Base-by-base conservation (phyloP, 1,140 invertebrate genomes). In the Diploscapter pachys region DNA sequence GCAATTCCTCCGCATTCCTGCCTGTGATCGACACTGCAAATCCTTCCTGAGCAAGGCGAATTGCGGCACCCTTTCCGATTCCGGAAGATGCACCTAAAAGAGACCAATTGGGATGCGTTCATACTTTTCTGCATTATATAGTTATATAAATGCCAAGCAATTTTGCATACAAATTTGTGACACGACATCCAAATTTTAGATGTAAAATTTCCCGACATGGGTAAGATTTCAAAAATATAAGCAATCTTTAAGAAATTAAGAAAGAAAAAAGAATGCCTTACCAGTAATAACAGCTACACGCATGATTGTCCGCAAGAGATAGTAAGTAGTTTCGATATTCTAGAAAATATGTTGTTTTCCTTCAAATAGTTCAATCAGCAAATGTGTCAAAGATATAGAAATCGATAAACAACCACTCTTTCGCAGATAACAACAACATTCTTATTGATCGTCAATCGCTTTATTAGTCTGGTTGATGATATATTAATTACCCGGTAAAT, bases 61-160 rank as follows among this genome's bases (percentile, higher is more conserved):
- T 74, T 2, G 93, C 92, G 31, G 92, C 91, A 11, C 90, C 91
- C 61, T 90, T 90, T 71, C 92, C 93, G 78, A 95, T 94, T 2
- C 93, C 93, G 54, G 92, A 93, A 85, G 92, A 92, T 2, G 93
- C 92, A 68, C 93, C 93, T 89, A 52, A 11, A 78, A 77, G 13
- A 13, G 66, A 31, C 31, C 31, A 31, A 31, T 66, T 6, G 8
- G 50, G 66, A 49, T 31, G 31, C 31, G 31, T 31, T 31, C 31
- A 31, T n/a, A n/a, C 31, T 31, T 31, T 31, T 31, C 66, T 51
- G 53, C 49, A 68, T 53, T 68, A 51, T 51, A 55, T 71, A 11
- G 71, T 77, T 9, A 77, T 31, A 59, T 31, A 62, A 70, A 57
- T 9, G 50, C n/a, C 13, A 4, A 13, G 8, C 52, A 11, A 3